Evolutionary conservation across 2,797 vertebrate genomes (phyloP).

Genomic region (Arrhamphus sclerolepis): DNA sequence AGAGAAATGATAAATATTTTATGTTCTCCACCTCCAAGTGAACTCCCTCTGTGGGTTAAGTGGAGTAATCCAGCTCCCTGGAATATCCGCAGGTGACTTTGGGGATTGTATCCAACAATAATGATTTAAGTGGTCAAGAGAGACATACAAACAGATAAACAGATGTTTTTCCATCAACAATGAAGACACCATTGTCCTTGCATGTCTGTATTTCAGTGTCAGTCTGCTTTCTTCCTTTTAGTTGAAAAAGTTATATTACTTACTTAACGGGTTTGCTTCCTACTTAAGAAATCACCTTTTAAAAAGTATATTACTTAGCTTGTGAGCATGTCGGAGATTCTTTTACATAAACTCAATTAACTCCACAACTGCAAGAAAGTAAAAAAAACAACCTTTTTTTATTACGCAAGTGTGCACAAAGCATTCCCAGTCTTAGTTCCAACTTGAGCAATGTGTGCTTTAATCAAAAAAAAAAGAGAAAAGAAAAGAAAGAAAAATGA

Average conservation of each 20-base stretch:
- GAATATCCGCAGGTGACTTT: slow-evolving; percentile 5
- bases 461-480: neutral
- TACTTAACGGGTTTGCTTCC: slow-evolving; percentile 11
- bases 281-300: neutral
- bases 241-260: neutral
- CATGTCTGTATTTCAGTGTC: slow-evolving; percentile 14
- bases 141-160: slow-evolving; percentile 11
- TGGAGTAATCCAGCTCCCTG: slow-evolving; percentile 12
- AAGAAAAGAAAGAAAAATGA: neutral
- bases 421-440: slow-evolving; percentile 9
- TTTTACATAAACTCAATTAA: neutral
- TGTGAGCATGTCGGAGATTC: neutral
- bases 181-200: slow-evolving; percentile 8
- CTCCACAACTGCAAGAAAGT: neutral
- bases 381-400: neutral
- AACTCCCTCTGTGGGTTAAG: slow-evolving; percentile 20
- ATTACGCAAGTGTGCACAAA: slow-evolving; percentile 5
- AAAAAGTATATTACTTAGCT: slow-evolving; percentile 7
- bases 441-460: no score
- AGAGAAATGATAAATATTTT: slow-evolving; percentile 16
- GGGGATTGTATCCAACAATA: slow-evolving; percentile 18
- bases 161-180: slow-evolving; percentile 28
- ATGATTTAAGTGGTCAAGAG: slow-evolving; percentile 13
- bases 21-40: slow-evolving; percentile 11
- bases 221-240: neutral